Base-by-base conservation (phyloP, 1,140 invertebrate genomes). In the Drosophila pruinosa region DNA sequence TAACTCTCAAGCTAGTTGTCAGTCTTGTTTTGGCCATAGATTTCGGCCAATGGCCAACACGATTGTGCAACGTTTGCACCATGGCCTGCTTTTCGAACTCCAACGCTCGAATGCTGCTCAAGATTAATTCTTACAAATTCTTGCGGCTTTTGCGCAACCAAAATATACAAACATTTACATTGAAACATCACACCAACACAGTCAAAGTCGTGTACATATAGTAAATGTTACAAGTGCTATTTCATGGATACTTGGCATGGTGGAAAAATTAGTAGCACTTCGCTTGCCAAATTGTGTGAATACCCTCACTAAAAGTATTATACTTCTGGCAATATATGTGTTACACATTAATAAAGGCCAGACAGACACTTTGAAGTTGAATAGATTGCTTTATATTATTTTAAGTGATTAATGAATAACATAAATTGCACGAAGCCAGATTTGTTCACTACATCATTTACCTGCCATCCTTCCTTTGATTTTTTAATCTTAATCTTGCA, bases 71-170 rank as follows among this genome's bases (percentile, higher is more conserved):
- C 14, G 8, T 38, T 69, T 59, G 64, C 39, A 62, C 59, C 78
- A 77, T 80, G 76, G 58, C 73, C 71, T 58, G 71, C 39, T 56
- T 76, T 39, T 39, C 15, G 15, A 61, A 45, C 5, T 45, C 39
- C 39, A 45, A 45, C 21, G 21, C 77, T 67, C 62, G 48, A 62
- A 61, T 70, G 72, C 68, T 67, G 43, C 17, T 39, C 58, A 70
- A 74, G 56, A 77, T 81, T 67, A 71, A 78, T 88, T 74, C 59
- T 58, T 19, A 26, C 34, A 72, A 73, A 67, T 65, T 64, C 71
- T 82, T 88, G 75, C 54, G 72, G 45, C 36, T 47, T 21, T 73
- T 63, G 67, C 59, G 43, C 65, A 73, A 73, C 43, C 24, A 34
- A 6, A 22, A 12, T 26, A 34, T 10, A 43, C 43, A n/a, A 24